These are phyloP conservation scores for Madoqua kirkii DNA, from an alignment of 2,113 vertebrate genomes.

Conservation along the genomic window DNA sequence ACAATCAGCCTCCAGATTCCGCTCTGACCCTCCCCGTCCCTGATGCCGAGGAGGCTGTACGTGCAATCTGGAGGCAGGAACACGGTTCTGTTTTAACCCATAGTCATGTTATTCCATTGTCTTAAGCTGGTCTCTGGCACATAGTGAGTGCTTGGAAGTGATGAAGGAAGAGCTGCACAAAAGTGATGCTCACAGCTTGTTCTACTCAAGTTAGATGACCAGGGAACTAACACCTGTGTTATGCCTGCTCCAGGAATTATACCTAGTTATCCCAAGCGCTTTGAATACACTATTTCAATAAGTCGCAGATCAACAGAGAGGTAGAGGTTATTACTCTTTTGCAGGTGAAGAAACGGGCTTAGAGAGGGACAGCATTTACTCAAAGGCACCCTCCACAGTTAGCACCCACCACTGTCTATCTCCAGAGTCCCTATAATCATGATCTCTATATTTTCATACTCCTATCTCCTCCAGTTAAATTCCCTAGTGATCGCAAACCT, in stretches of 20 bases:
- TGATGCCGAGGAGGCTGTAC: neutral
- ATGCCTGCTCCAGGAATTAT: neutral
- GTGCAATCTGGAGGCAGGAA: neutral
- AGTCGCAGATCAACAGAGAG: neutral
- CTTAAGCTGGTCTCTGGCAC: neutral
- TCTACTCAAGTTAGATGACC: neutral
- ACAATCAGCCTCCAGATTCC: neutral
- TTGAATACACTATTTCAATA: neutral
- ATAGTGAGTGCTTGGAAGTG: neutral
- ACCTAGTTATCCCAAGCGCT: neutral
- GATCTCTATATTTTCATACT: accelerated
- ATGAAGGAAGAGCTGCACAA: neutral
- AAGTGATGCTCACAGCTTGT: too few species aligned
- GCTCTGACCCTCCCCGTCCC: neutral
- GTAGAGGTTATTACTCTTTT: neutral
- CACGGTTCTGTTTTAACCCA: neutral
- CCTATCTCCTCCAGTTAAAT: neutral
- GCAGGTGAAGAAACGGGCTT: neutral
- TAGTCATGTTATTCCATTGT: too few species aligned
- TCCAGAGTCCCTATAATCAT: neutral
- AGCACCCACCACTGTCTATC: neutral
- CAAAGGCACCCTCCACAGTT: neutral
- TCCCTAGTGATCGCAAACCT: neutral
- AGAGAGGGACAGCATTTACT: neutral
- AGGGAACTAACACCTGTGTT: neutral